phyloP scores from a whole-genome alignment of 2,797 vertebrate species.

The Sebastes iracundus region DNA sequence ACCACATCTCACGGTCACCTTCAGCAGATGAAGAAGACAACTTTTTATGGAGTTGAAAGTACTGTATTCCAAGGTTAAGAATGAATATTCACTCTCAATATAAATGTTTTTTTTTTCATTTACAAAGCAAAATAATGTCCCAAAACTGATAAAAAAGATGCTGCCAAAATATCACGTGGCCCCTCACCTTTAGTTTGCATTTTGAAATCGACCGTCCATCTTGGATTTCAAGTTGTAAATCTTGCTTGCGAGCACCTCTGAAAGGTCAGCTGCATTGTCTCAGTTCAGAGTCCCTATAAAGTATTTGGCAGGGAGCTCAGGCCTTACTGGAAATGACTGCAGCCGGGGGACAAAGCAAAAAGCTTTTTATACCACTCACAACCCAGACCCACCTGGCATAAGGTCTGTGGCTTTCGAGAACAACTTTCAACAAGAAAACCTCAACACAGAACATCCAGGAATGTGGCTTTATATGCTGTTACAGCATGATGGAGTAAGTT shows the following conservation, averaged over 20 bases:
- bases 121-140: background rate
- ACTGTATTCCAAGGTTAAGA: background rate
- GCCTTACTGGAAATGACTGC: conserved; percentile 28
- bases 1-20: background rate
- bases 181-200: background rate
- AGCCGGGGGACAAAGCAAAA: conserved; percentile 18
- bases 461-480: background rate
- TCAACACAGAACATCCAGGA: conserved; percentile 1
- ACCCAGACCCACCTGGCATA: conserved; percentile 18
- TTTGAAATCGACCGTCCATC: background rate
- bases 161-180: background rate
- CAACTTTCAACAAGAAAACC: background rate
- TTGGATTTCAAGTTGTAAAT: background rate
- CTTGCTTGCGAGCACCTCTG: background rate
- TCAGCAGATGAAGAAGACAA: background rate
- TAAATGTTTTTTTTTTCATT: background rate
- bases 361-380: conserved; percentile 16
- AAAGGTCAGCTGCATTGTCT: conserved; percentile 20
- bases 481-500: background rate
- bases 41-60: background rate
- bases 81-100: background rate
- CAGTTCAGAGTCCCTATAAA: conserved; percentile 13
- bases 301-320: conserved; percentile 17
- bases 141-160: background rate
- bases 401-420: background rate